A percentile compares a stretch with the other conserved stretches of the same genome.
phyloP scores from a whole-genome alignment of 2,888 invertebrate species.

The Epistrophella euchroma region DNA sequence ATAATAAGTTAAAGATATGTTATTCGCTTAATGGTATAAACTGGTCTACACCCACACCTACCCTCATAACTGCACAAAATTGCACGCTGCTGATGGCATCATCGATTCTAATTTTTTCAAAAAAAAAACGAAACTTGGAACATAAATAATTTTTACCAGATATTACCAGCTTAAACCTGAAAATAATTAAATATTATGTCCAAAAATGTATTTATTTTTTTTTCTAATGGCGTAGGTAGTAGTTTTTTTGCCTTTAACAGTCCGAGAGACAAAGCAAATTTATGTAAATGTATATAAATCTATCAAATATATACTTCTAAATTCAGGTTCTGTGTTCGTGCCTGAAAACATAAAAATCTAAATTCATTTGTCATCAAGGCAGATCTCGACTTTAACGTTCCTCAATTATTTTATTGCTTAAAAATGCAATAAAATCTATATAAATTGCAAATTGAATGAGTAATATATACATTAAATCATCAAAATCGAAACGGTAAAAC shows the following conservation, averaged over 20 bases:
- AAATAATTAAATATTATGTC: too few relatives aligned
- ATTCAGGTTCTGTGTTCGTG: not conserved
- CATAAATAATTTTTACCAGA: too few relatives aligned
- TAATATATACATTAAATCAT: not conserved
- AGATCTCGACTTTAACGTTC: not conserved
- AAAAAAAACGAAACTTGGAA: too few relatives aligned
- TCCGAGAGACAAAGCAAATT: not conserved
- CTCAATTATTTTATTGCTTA: not conserved
- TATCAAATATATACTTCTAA: not conserved
- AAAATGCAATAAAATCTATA: slow-evolving; percentile 13
- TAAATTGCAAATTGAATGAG: slow-evolving; percentile 13
- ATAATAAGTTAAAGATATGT: too few relatives aligned
- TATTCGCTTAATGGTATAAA: too few relatives aligned
- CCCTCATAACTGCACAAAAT: too few relatives aligned
- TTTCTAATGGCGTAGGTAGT: not conserved
- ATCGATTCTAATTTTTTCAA: too few relatives aligned
- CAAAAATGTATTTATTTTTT: too few relatives aligned
- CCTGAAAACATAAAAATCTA: not conserved
- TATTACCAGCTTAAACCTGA: too few relatives aligned
- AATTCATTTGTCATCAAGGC: not conserved
- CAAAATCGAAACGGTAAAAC: not conserved
- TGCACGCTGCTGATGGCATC: too few relatives aligned
- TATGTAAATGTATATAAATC: too few relatives aligned
- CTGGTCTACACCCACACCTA: too few relatives aligned
- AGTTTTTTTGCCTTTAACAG: not conserved